Conservation (phyloP, 2,113 vertebrate species). For the Grammomys dolichurus region DNA sequence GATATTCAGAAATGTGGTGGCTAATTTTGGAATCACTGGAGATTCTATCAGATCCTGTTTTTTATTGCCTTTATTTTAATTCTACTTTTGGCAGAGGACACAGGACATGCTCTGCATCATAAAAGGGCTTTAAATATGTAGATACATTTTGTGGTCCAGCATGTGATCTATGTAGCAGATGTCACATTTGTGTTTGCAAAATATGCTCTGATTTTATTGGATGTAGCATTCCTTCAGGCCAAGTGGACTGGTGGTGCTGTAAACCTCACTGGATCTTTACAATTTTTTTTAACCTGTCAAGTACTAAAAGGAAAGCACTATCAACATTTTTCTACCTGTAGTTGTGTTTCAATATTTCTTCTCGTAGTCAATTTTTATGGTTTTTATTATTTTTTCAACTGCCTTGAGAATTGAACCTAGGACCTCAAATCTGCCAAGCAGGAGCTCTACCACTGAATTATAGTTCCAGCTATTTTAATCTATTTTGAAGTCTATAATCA, state of each 20-base stretch:
- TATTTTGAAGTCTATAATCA: neutral
- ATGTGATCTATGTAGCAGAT: neutral
- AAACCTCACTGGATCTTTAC: neutral
- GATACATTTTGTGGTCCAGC: neutral
- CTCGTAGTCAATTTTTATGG: neutral
- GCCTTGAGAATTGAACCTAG: neutral
- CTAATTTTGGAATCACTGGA: conserved; percentile 53
- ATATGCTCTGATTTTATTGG: neutral
- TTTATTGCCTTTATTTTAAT: conserved; percentile 11
- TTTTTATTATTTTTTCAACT: neutral
- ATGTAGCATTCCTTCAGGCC: neutral
- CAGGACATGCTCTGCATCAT: neutral
- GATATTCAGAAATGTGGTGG: neutral
- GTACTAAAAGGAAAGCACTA: neutral
- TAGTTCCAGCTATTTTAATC: neutral
- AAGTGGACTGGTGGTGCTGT: neutral
- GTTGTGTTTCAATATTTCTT: neutral
- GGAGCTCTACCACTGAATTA: neutral
- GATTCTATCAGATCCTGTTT: conserved; percentile 22
- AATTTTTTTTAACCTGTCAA: neutral
- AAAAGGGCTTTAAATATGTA: neutral
- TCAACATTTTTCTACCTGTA: neutral
- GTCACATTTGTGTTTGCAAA: neutral
- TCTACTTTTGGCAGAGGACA: neutral
- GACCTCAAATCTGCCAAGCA: neutral